Evolutionary conservation across 1,140 invertebrate genomes (phyloP), one percentile per base, ranked within the genome.

Genomic region (Drosophila micromelanica): DNA sequence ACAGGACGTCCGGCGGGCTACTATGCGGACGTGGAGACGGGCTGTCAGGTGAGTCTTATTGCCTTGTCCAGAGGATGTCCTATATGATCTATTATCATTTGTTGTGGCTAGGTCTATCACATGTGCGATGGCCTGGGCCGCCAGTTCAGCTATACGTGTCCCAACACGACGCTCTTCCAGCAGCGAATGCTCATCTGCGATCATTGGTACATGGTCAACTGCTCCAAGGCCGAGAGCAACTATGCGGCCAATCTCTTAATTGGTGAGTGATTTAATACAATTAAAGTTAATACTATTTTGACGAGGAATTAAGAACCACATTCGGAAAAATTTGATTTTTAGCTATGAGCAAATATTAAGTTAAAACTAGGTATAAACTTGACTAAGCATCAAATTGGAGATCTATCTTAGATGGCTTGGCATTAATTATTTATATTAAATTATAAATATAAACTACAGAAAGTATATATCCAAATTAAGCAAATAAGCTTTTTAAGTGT

Each of bases 161-260:
- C 95, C 7, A 96, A 96, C 91, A 95, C 94, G 4, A 96, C 96
- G 9, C 93, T 96, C 17, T 96, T 96, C 92, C 96, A 96, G 91
- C 96, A 96, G 91, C 93, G 95, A 23, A 96, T 96, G 94, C 93
- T 96, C 59, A 94, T 96, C 77, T 96, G 96, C 78, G 96, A 96
- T 89, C 95, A 96, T 86, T 96, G 95, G 95, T 96, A 96, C 82
- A 96, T 96, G 94, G 96, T 96, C n/a, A 95, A 96, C 92, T 96
- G 96, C 78, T 95, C 94, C 65, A 93, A 93, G 69, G 94, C 95
- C 0, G 94, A 95, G 75, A 92, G 92, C 32, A 94, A 95, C 86
- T 96, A 95, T 78, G 93, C 93, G 17, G 95, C 95, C 11, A 96
- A 96, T 91, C 89, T 95, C 5, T 91, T 95, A 12, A 96, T 96